Evolutionary conservation across 92 coral and sea anemone genomes (phyloP), one percentile per base, ranked within the genome.

Genomic region (Umimayanthus chanpuru): DNA sequence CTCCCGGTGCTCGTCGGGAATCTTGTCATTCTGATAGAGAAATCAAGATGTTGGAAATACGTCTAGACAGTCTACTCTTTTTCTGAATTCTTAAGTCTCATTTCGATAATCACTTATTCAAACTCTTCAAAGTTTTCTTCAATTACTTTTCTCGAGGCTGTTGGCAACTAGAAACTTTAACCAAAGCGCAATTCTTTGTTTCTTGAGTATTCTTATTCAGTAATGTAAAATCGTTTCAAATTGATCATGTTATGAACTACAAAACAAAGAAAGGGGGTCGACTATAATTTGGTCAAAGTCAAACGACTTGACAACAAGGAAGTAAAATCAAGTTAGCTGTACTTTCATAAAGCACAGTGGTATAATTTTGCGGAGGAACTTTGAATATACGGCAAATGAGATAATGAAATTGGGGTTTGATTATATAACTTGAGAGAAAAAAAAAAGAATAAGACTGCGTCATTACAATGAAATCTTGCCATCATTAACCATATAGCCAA

Each of bases 1-100:
- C 72, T 95, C 98, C 61, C 99, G 98, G 86, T 95, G 89, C n/a
- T 94, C 95, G 53, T 95, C 98, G 0, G 99, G 98, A 28, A 97
- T 95, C 91, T 97, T 97, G 90, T 97, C 99, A 81, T 97, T 97
- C 99, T 97, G 73, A 6, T 81, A 55, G 75, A 49, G 66, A 9
- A 77, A 75, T 67, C 77, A 61, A 61, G 6, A 5, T 61, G n/a
- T 61, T 12, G 18, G 58, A 53, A 53, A 53, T 61, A 61, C 21
- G 6, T 21, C 68, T 61, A 18, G 15, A 21, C 25, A 61, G 4
- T 50, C 58, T 53, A 53, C 7, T 61, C 6, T 61, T 25, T 53
- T 53, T 53, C 58, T 53, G 58, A 53, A 53, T 20, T 11, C 58
- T 53, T 11, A 53, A 53, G 0, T 12, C 20, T 12, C 12, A 53